These are phyloP conservation scores for Pseudomugil tenellus DNA, from an alignment of 2,797 vertebrate species.

Conservation along the genomic window DNA sequence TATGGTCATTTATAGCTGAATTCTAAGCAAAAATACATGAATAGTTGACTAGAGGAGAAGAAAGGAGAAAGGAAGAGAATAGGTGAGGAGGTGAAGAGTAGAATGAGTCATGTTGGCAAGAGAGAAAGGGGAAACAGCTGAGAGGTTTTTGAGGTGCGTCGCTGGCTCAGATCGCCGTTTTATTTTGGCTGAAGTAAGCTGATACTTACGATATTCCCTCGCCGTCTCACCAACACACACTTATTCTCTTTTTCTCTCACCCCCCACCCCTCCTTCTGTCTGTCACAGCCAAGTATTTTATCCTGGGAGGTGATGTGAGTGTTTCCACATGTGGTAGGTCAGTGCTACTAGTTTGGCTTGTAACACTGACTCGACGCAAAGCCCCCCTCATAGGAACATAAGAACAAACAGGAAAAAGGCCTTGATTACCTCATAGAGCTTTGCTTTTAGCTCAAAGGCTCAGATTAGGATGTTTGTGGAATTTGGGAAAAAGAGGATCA, in stretches of 20 bases:
- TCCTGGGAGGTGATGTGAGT: conserved; percentile 77
- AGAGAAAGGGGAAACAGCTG: conserved; percentile 78
- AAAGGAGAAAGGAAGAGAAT: conserved; percentile 14
- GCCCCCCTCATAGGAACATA: conserved; percentile 71
- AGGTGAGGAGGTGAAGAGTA: conserved; percentile 36
- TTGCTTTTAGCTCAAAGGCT: conserved; percentile 48
- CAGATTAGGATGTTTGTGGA: conserved; percentile 14
- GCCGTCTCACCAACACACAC: conserved; percentile 32
- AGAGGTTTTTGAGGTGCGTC: conserved; percentile 76
- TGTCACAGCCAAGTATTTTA: conserved; percentile 70
- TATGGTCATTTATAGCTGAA: conserved; percentile 6
- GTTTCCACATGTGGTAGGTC: conserved; percentile 80
- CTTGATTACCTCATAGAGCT: conserved; percentile 62
- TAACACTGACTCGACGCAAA: conserved; percentile 78
- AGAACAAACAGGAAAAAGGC: conserved; percentile 67
- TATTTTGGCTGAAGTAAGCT: conserved; percentile 77
- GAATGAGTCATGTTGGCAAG: conserved; percentile 75
- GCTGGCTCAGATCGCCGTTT: conserved; percentile 74
- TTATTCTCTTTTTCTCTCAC: conserved; percentile 39
- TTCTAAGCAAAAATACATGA: conserved; percentile 6
- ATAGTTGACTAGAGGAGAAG: conserved; percentile 15
- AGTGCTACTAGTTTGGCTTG: conserved; percentile 80
- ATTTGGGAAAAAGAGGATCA: not conserved
- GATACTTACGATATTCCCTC: conserved; percentile 48
- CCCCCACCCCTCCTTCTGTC: conserved; percentile 48